A percentile compares a stretch with the other conserved stretches of the same genome.
phyloP scores from a whole-genome alignment of 1,140 invertebrate species.

The Drosophila ficusphila region DNA sequence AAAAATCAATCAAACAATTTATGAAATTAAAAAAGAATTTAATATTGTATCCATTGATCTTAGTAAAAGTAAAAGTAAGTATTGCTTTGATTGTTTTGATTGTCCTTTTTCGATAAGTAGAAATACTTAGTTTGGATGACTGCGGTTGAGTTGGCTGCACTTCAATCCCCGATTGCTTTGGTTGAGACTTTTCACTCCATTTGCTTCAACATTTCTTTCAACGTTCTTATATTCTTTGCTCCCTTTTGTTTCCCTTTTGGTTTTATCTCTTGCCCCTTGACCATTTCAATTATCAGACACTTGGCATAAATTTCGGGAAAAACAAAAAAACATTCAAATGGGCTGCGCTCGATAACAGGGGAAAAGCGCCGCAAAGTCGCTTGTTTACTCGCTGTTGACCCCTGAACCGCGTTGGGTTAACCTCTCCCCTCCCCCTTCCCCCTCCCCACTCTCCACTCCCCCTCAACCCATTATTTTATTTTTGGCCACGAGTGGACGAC shows the following conservation, averaged over 20 bases:
- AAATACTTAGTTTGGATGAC: not conserved
- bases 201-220: conserved; percentile 1
- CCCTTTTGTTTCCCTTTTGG: not conserved
- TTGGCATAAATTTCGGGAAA: conserved; percentile 64
- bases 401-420: not conserved
- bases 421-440: not conserved
- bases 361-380: conserved; percentile 71
- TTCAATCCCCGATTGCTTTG: conserved; percentile 1
- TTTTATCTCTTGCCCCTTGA: conserved; percentile 11
- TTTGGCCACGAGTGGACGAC: conserved; percentile 42
- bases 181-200: conserved; percentile 18
- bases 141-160: conserved; percentile 24
- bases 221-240: not conserved
- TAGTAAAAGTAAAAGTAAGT: too few relatives aligned
- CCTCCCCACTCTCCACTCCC: not conserved
- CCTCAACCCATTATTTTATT: not conserved
- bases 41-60: too few relatives aligned
- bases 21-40: too few relatives aligned
- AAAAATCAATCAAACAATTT: too few relatives aligned
- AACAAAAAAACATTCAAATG: conserved; percentile 59
- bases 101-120: too few relatives aligned
- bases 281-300: conserved; percentile 68
- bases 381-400: conserved; percentile 68
- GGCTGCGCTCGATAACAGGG: conserved; percentile 60
- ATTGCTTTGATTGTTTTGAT: not conserved